Conservation (phyloP, 2,113 vertebrate species). For the Heterocephalus glaber region DNA sequence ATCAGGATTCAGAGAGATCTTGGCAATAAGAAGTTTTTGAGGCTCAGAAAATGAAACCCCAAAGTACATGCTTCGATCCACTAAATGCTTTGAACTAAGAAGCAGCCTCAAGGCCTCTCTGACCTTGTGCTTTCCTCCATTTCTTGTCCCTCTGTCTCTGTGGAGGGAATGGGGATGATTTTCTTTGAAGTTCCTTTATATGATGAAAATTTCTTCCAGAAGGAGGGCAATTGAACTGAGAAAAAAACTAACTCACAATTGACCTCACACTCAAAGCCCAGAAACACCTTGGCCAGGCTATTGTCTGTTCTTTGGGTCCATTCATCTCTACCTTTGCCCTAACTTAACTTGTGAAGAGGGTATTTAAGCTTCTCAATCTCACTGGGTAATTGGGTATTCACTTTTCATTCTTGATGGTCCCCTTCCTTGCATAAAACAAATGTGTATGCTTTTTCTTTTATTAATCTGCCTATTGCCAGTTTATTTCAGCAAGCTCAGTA, state of each 20-base stretch:
- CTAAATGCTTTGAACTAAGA: neutral
- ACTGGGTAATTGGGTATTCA: neutral
- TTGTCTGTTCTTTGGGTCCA: neutral
- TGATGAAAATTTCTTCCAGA: neutral
- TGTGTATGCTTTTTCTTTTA: neutral
- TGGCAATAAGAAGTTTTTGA: neutral
- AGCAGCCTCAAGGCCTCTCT: neutral
- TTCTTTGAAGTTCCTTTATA: neutral
- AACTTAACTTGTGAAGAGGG: neutral
- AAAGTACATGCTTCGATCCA: too few relatives aligned
- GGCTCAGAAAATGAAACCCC: neutral
- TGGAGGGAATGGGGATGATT: neutral
- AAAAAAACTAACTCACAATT: neutral
- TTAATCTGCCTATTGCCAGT: neutral
- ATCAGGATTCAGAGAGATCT: neutral
- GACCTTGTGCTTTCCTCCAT: neutral
- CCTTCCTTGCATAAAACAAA: neutral
- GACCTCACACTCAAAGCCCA: neutral
- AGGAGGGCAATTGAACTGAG: neutral
- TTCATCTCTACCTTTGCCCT: neutral
- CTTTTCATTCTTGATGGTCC: neutral
- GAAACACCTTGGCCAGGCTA: neutral
- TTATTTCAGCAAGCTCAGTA: neutral
- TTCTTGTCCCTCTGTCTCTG: neutral
- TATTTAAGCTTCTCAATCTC: neutral